Base-by-base conservation (phyloP, 2,113 vertebrate species). In the Sialia sialis region DNA sequence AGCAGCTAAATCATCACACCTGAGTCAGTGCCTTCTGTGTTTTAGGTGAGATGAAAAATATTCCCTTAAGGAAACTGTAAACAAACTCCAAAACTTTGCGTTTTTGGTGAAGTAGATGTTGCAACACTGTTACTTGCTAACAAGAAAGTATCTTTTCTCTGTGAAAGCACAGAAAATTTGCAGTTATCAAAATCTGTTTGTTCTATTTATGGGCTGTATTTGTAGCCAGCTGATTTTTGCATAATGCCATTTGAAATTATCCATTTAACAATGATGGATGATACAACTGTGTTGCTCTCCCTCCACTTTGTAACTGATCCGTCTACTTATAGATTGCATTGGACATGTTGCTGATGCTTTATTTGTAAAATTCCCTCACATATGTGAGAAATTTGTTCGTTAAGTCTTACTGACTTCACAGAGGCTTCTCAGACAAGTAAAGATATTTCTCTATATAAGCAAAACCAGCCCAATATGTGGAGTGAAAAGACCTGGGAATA, bases 221-320 rank as follows among this genome's bases (percentile, higher is more conserved):
- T 93, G 84, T 83, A 94, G 84, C 80, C 85, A 77, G 76, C 83
- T 89, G 84, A 89, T 92, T 94, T 94, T 95, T 96, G 84, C 82
- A 80, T 94, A 88, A 72, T 93, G 73, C 87, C 86, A 77, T 96
- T 96, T 93, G 84, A 92, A 95, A 91, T 94, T 89, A 80, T 46
- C 82, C 46, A 11, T 93, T 95, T 93, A 95, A 64, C 75, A 94
- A n/a, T 84, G 80, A 80, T 67, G 73, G 78, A 81, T 90, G 84
- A 68, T 93, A 89, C 39, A 87, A 86, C 58, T 58, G 49, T 21
- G 21, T 69, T 92, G 48, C 51, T 93, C 87, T 95, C 52, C 44
- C 26, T 94, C 67, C 55, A 56, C 86, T 88, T 82, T 88, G 82
- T 79, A 94, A 89, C 75, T 89, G 84, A 87, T 92, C 70, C 0